Base-by-base conservation (phyloP, 2,888 invertebrate species). In the Bembecia ichneumoniformis region DNA sequence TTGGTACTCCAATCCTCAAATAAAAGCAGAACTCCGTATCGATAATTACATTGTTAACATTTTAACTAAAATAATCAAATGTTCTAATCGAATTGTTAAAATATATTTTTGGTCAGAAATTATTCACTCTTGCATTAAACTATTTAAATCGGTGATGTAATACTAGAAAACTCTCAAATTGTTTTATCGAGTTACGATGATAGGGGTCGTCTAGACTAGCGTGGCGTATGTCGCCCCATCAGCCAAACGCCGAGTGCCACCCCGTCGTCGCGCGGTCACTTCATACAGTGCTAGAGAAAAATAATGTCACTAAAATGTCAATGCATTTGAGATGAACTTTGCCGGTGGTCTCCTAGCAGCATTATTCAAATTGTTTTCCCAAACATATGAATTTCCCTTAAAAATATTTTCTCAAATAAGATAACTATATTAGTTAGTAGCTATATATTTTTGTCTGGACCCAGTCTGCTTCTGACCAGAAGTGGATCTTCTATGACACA, bases 131-230 rank as follows among this genome's bases (percentile, higher is more conserved):
- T 40, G 5, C 9, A 2, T n/a, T 40, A 40, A n/a, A 14, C 4
- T 9, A n/a, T n/a, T 40, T 40, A 2, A 40, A 14, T 2, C 40
- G 14, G n/a, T 0, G n/a, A 40, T 40, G 3, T 40, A n/a, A 3
- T 5, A 40, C 5, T 40, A 3, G n/a, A 40, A 40, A 13, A n/a
- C n/a, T 40, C 36, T 2, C 14, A n/a, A n/a, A 14, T 40, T 7
- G 9, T 40, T 9, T 40, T 28, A 36, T 49, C 51, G 52, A 45
- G 43, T 50, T 49, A n/a, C 49, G 47, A 28, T 53, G 46, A 62
- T 64, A 58, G 14, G 55, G 54, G 53, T 16, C 46, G 44, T 71
- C 71, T 71, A 72, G 72, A 71, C 71, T 55, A 13, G 50, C 51
- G 58, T 55, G 28, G 28, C 62, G 64, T 53, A 66, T 64, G 54